Conservation (phyloP, 2,888 invertebrate genomes). For the Eremobia ochroleuca region DNA sequence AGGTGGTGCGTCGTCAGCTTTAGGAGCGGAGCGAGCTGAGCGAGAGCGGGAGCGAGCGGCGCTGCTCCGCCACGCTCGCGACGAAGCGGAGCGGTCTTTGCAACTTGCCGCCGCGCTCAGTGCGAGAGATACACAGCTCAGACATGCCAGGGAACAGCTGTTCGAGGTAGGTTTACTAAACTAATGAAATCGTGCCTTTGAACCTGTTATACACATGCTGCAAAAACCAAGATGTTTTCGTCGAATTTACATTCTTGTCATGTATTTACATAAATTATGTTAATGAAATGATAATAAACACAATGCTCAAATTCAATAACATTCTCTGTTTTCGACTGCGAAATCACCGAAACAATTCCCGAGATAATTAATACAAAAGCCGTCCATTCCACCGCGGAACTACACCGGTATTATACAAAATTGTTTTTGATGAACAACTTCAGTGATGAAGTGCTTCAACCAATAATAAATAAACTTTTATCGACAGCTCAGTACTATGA, state of each 20-base stretch:
- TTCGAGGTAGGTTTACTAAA: slow-evolving; percentile 91
- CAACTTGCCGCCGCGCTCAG: slow-evolving; percentile 97
- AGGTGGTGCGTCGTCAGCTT: slow-evolving; percentile 95
- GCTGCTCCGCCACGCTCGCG: slow-evolving; percentile 96
- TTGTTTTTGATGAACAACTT: slow-evolving; percentile 59
- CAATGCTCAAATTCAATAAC: slow-evolving; percentile 20
- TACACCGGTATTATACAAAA: slow-evolving; percentile 41
- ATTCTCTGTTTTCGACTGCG: slow-evolving; percentile 10
- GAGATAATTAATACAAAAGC: slow-evolving; percentile 40
- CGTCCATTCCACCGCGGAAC: slow-evolving; percentile 2
- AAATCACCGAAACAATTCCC: slow-evolving; percentile 19
- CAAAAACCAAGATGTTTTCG: not conserved
- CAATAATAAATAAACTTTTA: slow-evolving; percentile 72
- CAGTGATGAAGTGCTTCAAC: slow-evolving; percentile 67
- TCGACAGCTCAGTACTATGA: slow-evolving; percentile 73
- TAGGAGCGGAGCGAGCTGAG: slow-evolving; percentile 92
- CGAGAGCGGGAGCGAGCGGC: slow-evolving; percentile 97
- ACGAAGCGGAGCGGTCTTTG: slow-evolving; percentile 97
- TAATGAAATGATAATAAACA: slow-evolving; percentile 13
- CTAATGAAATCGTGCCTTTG: slow-evolving; percentile 27
- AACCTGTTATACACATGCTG: slow-evolving; percentile 12
- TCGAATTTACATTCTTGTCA: slow-evolving; percentile 1
- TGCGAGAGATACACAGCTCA: slow-evolving; percentile 96
- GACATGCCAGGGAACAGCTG: slow-evolving; percentile 96
- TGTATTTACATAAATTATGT: slow-evolving; percentile 11